These are phyloP conservation scores for Sparus aurata DNA, from an alignment of 2,797 vertebrate species.

Conservation along the genomic window DNA sequence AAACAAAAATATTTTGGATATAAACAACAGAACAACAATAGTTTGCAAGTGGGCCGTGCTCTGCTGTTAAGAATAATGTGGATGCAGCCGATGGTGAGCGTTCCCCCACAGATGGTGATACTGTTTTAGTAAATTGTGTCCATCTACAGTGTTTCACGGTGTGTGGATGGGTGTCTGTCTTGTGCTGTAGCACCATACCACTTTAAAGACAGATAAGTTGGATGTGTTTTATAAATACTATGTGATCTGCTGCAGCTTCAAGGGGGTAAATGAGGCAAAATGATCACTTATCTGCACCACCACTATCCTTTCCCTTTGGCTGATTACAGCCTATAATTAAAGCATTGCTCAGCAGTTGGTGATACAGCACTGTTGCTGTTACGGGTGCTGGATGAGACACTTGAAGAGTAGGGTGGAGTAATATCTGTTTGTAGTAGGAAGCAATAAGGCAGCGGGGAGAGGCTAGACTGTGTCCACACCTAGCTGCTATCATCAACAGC, in stretches of 20 bases:
- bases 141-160: background rate
- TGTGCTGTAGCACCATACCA: background rate
- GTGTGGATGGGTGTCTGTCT: background rate
- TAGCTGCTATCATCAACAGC: slow-evolving; percentile 25
- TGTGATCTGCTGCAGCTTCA: background rate
- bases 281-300: background rate
- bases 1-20: too few relatives aligned
- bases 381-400: slow-evolving; percentile 7
- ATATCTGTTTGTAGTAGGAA: slow-evolving; percentile 33
- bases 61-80: background rate
- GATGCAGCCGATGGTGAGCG: background rate
- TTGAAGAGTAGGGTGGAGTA: slow-evolving; percentile 9
- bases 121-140: background rate
- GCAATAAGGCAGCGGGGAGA: slow-evolving; percentile 4
- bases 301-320: slow-evolving; percentile 35
- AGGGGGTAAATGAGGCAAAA: slow-evolving; percentile 24
- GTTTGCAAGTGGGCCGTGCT: background rate
- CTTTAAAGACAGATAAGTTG: background rate
- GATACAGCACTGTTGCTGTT: slow-evolving; percentile 15
- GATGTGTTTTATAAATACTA: slow-evolving; percentile 10
- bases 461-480: slow-evolving; percentile 6
- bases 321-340: slow-evolving; percentile 41
- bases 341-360: slow-evolving; percentile 15
- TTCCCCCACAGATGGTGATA: background rate
- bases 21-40: too few relatives aligned